phyloP scores from a whole-genome alignment of 53 echinoderm and acorn worm genomes.

The Zoroaster sp. region DNA sequence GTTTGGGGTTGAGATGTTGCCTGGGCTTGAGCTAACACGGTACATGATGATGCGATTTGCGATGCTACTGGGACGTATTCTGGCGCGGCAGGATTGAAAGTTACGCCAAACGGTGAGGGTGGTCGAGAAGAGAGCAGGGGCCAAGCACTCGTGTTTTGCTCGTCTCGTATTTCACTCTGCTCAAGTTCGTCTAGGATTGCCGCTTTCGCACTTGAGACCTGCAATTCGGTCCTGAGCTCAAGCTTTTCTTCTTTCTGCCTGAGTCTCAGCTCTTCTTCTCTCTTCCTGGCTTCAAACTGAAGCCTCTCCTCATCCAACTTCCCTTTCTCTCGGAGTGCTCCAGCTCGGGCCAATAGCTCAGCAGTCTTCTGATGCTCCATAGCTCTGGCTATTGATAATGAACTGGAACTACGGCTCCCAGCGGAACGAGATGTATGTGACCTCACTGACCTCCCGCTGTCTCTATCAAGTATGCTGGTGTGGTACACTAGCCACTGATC shows the following conservation, averaged over 20 bases:
- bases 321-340: constrained; percentile 25
- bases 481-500: constrained; percentile 10
- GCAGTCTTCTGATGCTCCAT: constrained; percentile 31
- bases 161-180: constrained; percentile 9
- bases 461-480: background rate
- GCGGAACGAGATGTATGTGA: constrained; percentile 12
- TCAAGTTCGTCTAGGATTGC: constrained; percentile 20
- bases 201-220: constrained; percentile 11
- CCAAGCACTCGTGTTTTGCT: background rate
- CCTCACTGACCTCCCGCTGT: constrained; percentile 5
- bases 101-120: background rate
- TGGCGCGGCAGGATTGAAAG: background rate
- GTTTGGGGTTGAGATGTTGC: too few species aligned
- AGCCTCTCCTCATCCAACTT: constrained; percentile 29
- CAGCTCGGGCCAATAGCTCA: background rate
- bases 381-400: constrained; percentile 14
- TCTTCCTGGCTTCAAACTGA: constrained; percentile 23
- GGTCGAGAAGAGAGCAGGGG: background rate
- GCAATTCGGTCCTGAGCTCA: constrained; percentile 22
- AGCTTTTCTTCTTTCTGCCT: constrained; percentile 19
- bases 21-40: too few species aligned
- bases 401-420: constrained; percentile 19
- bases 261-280: constrained; percentile 5
- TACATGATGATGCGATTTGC: too few species aligned
- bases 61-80: background rate